Evolutionary conservation across 2,888 invertebrate species (phyloP), one percentile per base, ranked within the genome.

Genomic region (Archaeoteleia sp.): DNA sequence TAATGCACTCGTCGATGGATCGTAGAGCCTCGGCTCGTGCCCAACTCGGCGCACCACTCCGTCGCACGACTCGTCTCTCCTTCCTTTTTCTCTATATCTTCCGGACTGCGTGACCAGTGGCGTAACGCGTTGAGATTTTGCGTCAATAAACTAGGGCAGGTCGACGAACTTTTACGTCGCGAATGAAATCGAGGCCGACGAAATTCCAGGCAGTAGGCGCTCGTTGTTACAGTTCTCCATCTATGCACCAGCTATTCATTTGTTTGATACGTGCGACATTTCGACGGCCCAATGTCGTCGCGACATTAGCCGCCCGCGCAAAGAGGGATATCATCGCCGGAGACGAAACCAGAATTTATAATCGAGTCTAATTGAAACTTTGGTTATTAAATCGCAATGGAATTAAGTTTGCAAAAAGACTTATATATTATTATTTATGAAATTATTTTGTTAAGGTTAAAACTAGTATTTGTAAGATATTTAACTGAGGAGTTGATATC

Each of bases 121-220:
- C 62, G 66, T 43, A 63, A 68, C 66, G 63, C 37, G 60, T 54
- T 45, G 43, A 70, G 70, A 76, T 76, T 77, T 76, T 71, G 71
- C 49, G 72, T 67, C 68, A 71, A 73, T 72, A 55, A 76, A 74
- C 71, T 74, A 68, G 75, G 73, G 61, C 73, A 51, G 67, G 71
- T 74, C 75, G 73, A 53, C 73, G 77, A 76, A 76, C 75, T 67
- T 73, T 66, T 57, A 49, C 49, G 46, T 32, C 51, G 43, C 54
- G 48, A 20, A 53, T 58, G 48, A 42, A 45, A 30, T 30, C 40
- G 34, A 49, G 66, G 49, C 42, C 53, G 53, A 46, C 67, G 13
- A 67, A 67, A 57, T 62, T 51, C 51, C 57, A 46, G 57, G 40
- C 61, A 45, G 8, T 45, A 54, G 34, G 13, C 34, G 12, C 12